Evolutionary conservation across 2,888 invertebrate species (phyloP).

Genomic region (Andrena camellia): DNA sequence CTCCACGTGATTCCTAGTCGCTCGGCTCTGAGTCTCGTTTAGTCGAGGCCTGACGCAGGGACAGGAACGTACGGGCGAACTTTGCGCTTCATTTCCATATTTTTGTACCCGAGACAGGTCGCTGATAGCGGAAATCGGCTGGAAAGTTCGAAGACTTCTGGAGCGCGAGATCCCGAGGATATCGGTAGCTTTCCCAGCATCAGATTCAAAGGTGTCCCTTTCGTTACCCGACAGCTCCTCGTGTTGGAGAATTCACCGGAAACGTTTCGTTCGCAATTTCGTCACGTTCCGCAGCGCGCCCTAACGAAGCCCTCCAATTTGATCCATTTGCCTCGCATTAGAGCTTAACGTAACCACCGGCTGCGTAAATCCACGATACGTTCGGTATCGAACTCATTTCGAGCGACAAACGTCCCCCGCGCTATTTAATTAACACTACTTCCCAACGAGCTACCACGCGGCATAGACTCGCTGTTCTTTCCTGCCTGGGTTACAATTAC

Average conservation of each 20-base stretch:
- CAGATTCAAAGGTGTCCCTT: not conserved
- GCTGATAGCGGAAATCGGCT: slow-evolving; percentile 12
- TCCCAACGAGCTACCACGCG: not conserved
- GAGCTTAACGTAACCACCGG: slow-evolving; percentile 6
- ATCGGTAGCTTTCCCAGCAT: not conserved
- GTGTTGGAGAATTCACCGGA: not conserved
- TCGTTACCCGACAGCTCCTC: not conserved
- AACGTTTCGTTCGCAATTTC: not conserved
- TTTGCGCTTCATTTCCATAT: slow-evolving; percentile 13
- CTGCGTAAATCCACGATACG: not conserved
- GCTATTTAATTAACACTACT: slow-evolving; percentile 28
- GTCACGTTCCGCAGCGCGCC: not conserved
- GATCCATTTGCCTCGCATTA: slow-evolving; percentile 14
- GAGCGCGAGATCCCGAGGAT: not conserved
- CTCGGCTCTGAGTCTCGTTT: not conserved
- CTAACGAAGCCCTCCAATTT: slow-evolving; percentile 1
- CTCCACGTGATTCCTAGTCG: no score
- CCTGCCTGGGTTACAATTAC: not conserved
- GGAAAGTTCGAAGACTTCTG: not conserved
- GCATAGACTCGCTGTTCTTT: not conserved
- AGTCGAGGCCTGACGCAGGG: not conserved
- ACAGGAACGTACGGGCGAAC: slow-evolving; percentile 17
- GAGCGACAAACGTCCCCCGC: slow-evolving; percentile 3
- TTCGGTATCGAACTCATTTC: not conserved
- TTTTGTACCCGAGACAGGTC: not conserved